Evolutionary conservation across 2,113 vertebrate genomes (phyloP).

Genomic region (Chloropsis cyanopogon): DNA sequence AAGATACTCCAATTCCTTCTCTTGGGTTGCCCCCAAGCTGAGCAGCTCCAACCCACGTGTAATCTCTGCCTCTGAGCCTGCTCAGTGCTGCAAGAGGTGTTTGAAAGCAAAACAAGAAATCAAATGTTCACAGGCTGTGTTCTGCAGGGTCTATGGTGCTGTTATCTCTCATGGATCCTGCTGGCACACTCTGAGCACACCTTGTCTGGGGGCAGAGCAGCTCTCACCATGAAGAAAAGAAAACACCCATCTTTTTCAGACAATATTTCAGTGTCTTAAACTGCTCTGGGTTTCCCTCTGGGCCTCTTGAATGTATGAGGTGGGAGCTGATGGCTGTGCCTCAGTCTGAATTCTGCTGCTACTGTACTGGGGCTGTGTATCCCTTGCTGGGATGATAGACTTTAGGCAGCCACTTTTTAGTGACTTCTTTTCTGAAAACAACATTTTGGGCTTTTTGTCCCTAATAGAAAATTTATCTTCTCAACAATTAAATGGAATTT

Average conservation of each 20-base stretch:
- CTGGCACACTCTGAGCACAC: neutral
- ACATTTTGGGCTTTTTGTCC: neutral
- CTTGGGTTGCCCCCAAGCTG: neutral
- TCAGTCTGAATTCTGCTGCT: neutral
- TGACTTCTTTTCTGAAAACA: neutral
- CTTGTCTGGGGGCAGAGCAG: neutral
- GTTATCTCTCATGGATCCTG: neutral
- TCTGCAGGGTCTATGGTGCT: neutral
- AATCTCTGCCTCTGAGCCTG: neutral
- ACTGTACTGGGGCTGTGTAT: neutral
- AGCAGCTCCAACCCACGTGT: neutral
- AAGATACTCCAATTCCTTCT: neutral
- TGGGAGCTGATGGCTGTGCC: constrained; percentile 10
- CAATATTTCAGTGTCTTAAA: constrained; percentile 24
- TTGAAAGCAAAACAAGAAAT: neutral
- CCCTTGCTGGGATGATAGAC: neutral
- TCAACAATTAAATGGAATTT: neutral
- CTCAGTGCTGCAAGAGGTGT: neutral
- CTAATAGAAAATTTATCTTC: neutral
- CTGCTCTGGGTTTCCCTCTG: neutral
- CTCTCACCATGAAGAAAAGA: neutral
- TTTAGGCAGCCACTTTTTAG: neutral
- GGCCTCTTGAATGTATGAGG: neutral
- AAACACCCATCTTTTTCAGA: neutral
- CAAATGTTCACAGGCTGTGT: neutral